Percentiles rank a stretch among this genome's conserved stretches.
These are phyloP conservation scores for Thalpophila matura DNA, from an alignment of 2,888 invertebrate genomes.

Conservation along the genomic window DNA sequence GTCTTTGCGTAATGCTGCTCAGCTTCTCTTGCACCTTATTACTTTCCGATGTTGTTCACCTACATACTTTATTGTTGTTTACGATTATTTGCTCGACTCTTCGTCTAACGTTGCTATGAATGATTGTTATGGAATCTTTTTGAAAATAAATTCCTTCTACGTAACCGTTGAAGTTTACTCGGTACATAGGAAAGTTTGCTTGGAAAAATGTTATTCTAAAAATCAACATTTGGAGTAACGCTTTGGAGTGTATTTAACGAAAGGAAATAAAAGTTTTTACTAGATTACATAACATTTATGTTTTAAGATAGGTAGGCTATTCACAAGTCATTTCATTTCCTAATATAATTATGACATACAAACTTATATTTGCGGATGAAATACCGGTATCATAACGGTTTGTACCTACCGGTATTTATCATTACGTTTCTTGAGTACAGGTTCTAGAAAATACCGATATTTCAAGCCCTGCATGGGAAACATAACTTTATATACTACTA, in stretches of 20 bases:
- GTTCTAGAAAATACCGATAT: no score
- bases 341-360: no score
- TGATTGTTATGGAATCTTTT: constrained; percentile 36
- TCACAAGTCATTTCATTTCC: no score
- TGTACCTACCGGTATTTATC: no score
- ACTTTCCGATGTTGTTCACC: constrained; percentile 81
- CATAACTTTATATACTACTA: no score
- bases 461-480: no score
- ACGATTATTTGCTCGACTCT: constrained; percentile 69
- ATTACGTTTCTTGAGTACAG: no score
- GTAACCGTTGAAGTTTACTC: constrained; percentile 31
- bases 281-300: neutral
- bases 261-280: neutral
- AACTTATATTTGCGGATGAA: no score
- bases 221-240: constrained; percentile 44
- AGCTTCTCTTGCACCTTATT: constrained; percentile 79
- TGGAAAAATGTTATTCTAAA: constrained; percentile 43
- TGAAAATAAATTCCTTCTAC: constrained; percentile 25
- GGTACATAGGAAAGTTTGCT: constrained; percentile 36
- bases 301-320: neutral
- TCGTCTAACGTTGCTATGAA: constrained; percentile 37
- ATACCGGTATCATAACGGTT: no score
- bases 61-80: constrained; percentile 79
- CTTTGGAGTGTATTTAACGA: constrained; percentile 15
- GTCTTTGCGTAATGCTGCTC: constrained; percentile 84